These are phyloP conservation scores for Charadrius vociferus DNA, from an alignment of 2,113 vertebrate species.

Conservation along the genomic window DNA sequence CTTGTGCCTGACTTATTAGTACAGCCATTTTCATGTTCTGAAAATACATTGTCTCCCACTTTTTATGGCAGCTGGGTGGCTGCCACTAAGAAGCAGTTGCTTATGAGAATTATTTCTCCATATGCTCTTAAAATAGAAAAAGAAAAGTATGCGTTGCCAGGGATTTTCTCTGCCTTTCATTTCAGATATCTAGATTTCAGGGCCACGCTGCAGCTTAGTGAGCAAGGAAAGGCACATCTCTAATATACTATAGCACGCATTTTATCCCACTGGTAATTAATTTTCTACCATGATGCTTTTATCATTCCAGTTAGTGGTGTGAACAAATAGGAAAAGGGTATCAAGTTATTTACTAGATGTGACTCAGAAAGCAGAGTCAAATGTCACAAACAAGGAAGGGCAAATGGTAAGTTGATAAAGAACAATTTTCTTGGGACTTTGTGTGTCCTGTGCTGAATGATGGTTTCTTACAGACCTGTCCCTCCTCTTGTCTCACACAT, in stretches of 20 bases:
- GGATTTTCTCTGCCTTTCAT: not conserved
- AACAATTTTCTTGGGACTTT: not conserved
- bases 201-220: not conserved
- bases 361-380: not conserved
- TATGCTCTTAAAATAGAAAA: constrained; percentile 54
- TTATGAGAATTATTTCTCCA: constrained; percentile 33
- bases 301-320: not conserved
- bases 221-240: not conserved
- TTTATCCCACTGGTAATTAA: not conserved
- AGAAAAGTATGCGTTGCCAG: not conserved
- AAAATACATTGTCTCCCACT: not conserved
- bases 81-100: constrained; percentile 57
- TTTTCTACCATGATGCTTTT: not conserved
- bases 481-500: not conserved
- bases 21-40: not conserved
- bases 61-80: constrained; percentile 23
- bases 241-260: not conserved
- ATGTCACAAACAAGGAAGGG: not conserved
- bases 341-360: not conserved
- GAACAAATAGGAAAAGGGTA: not conserved
- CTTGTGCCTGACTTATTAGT: not conserved
- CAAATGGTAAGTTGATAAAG: not conserved
- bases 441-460: not conserved
- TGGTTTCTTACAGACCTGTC: not conserved
- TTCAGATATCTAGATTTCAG: not conserved